Percentiles rank a stretch among this genome's conserved stretches.
phyloP scores from a whole-genome alignment of 2,797 vertebrate genomes.

The Hafferia zeledoni region DNA sequence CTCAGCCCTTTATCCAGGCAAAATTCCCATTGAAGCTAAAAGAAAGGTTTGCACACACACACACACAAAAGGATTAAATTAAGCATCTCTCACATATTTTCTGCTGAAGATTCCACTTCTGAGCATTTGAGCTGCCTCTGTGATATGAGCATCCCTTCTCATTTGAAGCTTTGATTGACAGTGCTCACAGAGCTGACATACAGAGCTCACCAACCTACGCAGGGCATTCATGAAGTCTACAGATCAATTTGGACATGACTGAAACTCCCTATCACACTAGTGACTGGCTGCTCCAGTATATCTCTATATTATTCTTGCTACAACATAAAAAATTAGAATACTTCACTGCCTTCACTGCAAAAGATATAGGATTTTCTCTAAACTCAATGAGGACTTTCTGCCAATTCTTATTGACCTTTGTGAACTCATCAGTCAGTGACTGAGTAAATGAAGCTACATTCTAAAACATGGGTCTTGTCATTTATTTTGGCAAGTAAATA shows the following conservation, averaged over 20 bases:
- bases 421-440: not conserved
- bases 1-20: not conserved
- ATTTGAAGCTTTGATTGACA: not conserved
- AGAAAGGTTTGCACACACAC: not conserved
- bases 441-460: not conserved
- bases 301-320: not conserved
- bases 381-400: not conserved
- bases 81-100: not conserved
- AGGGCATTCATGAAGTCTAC: not conserved
- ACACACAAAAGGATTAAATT: not conserved
- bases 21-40: not conserved
- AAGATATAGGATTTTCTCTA: not conserved
- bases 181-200: not conserved
- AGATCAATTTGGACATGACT: not conserved
- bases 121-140: not conserved
- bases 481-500: not conserved
- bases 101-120: not conserved
- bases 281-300: not conserved
- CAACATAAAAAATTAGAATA: not conserved
- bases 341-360: not conserved
- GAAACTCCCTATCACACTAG: not conserved
- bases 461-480: not conserved
- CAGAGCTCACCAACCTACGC: not conserved
- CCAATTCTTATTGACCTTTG: not conserved
- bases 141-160: not conserved